Conservation (phyloP, 2,113 vertebrate species). For the Hipposideros armiger region DNA sequence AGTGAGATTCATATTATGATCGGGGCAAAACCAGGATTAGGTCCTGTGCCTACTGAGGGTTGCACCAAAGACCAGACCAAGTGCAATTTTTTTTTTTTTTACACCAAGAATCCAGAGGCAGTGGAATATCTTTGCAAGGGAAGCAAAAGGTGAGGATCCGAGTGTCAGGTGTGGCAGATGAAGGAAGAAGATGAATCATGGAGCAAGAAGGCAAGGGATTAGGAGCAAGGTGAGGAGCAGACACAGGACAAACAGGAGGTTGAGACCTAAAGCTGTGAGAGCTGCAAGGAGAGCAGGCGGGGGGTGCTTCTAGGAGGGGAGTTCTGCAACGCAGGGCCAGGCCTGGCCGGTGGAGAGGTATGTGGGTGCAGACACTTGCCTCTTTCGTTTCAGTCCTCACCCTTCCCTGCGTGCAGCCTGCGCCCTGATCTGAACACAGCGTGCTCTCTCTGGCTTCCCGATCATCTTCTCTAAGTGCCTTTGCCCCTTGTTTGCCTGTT, state of each 20-base stretch:
- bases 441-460: not conserved
- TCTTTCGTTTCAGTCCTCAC: not conserved
- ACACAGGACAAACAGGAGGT: no score
- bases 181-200: not conserved
- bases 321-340: not conserved
- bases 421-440: rapidly evolving
- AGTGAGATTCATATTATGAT: not conserved
- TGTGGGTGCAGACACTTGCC: not conserved
- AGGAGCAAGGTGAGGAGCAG: not conserved
- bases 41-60: not conserved
- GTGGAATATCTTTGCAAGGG: not conserved
- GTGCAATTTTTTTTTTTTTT: not conserved
- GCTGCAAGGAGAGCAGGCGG: not conserved
- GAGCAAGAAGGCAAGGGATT: not conserved
- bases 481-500: not conserved
- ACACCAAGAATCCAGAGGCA: not conserved
- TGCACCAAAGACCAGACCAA: not conserved
- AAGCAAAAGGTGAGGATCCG: not conserved
- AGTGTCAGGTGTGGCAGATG: not conserved
- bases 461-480: not conserved
- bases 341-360: rapidly evolving
- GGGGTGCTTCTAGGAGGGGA: not conserved
- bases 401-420: not conserved
- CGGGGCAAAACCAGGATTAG: not conserved
- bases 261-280: not conserved